Evolutionary conservation across 2,797 vertebrate species (phyloP).

Genomic region (Morelia viridis): DNA sequence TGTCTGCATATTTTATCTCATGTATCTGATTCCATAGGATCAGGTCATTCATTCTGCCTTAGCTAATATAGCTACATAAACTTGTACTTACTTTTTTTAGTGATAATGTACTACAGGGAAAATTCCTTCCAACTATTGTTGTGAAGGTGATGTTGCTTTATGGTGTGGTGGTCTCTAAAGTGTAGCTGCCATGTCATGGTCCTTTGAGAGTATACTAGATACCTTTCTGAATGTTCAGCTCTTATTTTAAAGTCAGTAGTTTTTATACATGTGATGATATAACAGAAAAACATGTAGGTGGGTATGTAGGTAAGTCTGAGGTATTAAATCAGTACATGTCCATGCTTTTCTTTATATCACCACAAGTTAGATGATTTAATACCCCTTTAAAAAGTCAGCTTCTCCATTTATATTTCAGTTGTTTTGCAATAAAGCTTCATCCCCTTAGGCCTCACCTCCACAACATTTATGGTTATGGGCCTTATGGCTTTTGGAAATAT

Average conservation of each 20-base stretch:
- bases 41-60: background rate
- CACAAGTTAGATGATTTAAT: background rate
- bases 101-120: background rate
- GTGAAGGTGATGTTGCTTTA: background rate
- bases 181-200: no score
- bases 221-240: no score
- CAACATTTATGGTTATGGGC: background rate
- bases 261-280: background rate
- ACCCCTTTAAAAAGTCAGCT: no score
- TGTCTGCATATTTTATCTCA: background rate
- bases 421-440: background rate
- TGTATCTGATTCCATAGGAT: background rate
- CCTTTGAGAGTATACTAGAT: no score
- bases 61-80: background rate
- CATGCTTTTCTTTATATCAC: no score
- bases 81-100: background rate
- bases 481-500: background rate
- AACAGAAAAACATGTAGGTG: background rate
- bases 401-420: no score
- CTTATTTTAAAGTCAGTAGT: background rate
- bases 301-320: no score
- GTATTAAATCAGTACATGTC: background rate
- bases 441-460: background rate
- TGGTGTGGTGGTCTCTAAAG: background rate
- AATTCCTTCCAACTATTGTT: background rate